A percentile compares a stretch with the other conserved stretches of the same genome.
Conservation (phyloP, 1,140 invertebrate species). For the Galendromus occidentalis region DNA sequence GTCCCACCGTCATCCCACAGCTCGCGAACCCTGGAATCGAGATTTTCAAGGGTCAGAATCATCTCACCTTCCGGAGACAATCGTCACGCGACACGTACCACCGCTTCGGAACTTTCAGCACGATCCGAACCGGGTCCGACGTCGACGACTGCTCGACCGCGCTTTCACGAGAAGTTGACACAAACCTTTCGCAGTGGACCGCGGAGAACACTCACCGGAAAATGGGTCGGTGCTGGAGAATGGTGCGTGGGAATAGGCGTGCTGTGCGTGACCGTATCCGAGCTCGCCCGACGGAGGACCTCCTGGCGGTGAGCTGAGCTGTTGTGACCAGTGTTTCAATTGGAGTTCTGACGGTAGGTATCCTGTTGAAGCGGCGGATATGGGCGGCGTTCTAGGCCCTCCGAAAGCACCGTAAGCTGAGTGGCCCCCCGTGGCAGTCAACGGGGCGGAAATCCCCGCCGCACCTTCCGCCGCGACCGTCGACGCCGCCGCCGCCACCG, state of each 20-base stretch:
- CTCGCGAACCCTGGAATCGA: neutral
- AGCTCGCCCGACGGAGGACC: neutral
- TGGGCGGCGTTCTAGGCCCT: neutral
- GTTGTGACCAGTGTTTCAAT: slow-evolving; percentile 9
- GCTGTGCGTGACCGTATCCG: neutral
- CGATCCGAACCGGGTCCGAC: no score
- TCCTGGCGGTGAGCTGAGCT: slow-evolving; percentile 1
- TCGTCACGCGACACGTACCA: neutral
- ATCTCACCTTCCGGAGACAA: neutral
- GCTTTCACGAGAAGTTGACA: no score
- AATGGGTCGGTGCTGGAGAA: slow-evolving; percentile 2
- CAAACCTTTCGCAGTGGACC: no score
- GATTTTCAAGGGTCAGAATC: neutral
- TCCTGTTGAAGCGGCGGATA: neutral
- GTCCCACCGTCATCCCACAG: slow-evolving; percentile 5
- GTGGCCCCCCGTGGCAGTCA: neutral
- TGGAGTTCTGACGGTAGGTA: slow-evolving; percentile 8
- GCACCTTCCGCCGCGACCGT: neutral
- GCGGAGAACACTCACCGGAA: slow-evolving; percentile 11
- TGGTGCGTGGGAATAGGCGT: neutral
- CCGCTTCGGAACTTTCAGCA: neutral
- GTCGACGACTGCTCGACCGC: no score
- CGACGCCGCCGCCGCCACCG: neutral
- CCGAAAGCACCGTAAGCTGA: neutral
- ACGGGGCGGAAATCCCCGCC: neutral